Base-by-base conservation (phyloP, 1,140 invertebrate genomes). In the Drosophila quadrilineata region DNA sequence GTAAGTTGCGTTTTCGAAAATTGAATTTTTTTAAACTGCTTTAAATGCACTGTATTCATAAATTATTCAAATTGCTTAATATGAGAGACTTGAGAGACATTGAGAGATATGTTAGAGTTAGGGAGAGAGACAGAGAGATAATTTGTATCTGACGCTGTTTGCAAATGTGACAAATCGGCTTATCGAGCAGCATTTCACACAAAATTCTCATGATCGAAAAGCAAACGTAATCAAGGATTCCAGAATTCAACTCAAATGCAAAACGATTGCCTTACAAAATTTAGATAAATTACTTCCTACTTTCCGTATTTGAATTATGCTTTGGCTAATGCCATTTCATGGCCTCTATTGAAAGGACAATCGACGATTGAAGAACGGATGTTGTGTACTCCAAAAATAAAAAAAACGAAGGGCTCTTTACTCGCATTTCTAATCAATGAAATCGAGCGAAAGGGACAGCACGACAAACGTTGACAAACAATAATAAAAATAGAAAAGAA, bases 271-370 rank as follows among this genome's bases (percentile, higher is more conserved):
- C 45, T 68, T 71, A 56, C n/a, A 38, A 57, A 67, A 62, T 71
- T 45, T 56, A 77, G 64, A 77, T 73, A 50, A 62, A 72, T 75
- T 52, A 52, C 67, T 82, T 80, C 71, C 68, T 56, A 72, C 71
- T 72, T 65, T 69, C 24, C 10, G 2, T 33, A 3, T 22, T 26
- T 40, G 50, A 16, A 43, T 53, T 45, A 40, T 36, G 21, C 10
- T 10, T 21, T 14, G 43, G 24, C 21, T 59, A 59, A 65, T 58
- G 54, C 45, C 14, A 43, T 66, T 73, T 50, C 56, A 68, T 71
- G 56, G 56, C 29, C 50, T 46, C 54, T 33, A 62, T 45, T 56
- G 45, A 43, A 24, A 67, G 36, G 63, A 67, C 33, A 58, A 21
- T 58, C 4, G 31, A 21, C n/a, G 24, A 29, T 49, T 9, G 21